Evolutionary conservation across 2,797 vertebrate genomes (phyloP), one percentile per base, ranked within the genome.

Genomic region (Mico argentatus): DNA sequence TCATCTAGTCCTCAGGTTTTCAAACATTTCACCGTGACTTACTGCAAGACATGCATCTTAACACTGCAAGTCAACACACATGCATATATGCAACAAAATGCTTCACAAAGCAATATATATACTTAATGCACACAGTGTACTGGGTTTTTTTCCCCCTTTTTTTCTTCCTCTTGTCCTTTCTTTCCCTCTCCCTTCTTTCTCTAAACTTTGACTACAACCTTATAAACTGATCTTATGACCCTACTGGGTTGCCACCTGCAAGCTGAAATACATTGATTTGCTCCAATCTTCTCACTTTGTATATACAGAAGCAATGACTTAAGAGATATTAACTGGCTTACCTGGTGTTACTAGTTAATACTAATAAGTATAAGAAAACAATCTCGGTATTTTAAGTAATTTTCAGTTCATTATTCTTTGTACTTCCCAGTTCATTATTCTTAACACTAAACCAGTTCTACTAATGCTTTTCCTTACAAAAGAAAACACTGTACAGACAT

Each of bases 401-500:
- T 91, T 39, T 36, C 9, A 82, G 24, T 81, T 95, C 55, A 88
- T 61, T 80, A 79, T 61, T 94, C 73, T 92, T 70, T 55, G 73
- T n/a, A 76, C 8, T 80, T 91, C 11, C 76, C 27, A 88, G 27
- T 67, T 94, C 33, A 73, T 27, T 93, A 88, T 27, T 94, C 61
- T 88, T 30, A 61, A 50, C 3, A 77, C 22, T 92, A 41, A 4
- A 76, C 4, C 27, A 86, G 64, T 87, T 86, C 22, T 73, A 88
- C 64, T 88, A 55, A 93, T 36, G 36, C 26, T 82, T 79, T 92
- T 76, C 30, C 30, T 95, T 41, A 72, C 41, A 91, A 91, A 94
- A 76, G 7, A 5, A 93, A 72, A 90, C 14, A 90, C 26, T 81
- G 7, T 7, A 44, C 2, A 61, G 13, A 57, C 64, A 90, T 52